phyloP scores from a whole-genome alignment of 2,888 invertebrate species.

The Drosophila paracracens region DNA sequence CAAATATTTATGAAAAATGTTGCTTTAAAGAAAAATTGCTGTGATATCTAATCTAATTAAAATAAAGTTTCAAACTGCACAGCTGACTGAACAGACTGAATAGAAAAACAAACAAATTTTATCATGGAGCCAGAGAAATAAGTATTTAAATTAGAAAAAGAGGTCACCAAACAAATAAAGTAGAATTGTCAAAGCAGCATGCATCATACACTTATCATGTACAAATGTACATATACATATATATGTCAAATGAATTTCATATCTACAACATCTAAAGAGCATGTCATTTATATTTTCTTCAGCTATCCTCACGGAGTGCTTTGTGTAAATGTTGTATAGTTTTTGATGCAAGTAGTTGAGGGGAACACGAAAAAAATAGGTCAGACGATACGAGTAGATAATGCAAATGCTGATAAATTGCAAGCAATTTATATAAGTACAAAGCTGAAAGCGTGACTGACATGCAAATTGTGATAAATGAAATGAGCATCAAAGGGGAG shows the following conservation, averaged over 20 bases:
- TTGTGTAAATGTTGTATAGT: conserved; percentile 11
- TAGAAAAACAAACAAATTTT: background rate
- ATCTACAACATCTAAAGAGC: background rate
- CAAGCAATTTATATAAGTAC: conserved; percentile 72
- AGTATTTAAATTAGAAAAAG: background rate
- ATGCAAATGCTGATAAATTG: conserved; percentile 75
- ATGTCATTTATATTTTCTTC: background rate
- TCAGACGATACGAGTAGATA: conserved; percentile 34
- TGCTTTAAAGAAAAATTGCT: background rate
- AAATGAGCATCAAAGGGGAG: conserved; percentile 25
- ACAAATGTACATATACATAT: background rate
- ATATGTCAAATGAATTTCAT: background rate
- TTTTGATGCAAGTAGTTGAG: conserved; percentile 5
- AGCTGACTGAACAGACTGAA: background rate
- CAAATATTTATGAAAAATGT: background rate
- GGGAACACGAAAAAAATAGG: conserved; percentile 21
- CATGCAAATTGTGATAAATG: conserved; percentile 80
- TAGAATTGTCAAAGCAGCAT: background rate
- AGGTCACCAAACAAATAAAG: background rate
- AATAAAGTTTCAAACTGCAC: background rate
- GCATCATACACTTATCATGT: background rate
- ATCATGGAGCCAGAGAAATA: background rate
- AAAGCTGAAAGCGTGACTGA: conserved; percentile 78
- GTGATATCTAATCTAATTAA: background rate
- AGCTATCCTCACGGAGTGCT: background rate